Conservation (phyloP, 30 jellyfish, hydroid and myxozoan genomes). For the Hydra vulgaris region DNA sequence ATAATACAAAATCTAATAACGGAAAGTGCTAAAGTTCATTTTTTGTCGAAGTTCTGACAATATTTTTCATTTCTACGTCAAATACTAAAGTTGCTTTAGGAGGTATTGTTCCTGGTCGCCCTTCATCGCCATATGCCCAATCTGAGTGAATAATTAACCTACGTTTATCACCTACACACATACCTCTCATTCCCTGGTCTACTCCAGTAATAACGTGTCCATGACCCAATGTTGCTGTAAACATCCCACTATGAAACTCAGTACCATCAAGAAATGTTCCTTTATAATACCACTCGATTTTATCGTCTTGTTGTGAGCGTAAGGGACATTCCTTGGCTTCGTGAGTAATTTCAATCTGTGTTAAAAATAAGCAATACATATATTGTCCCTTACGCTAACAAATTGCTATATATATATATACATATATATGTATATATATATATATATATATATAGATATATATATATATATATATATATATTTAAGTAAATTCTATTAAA, state of each 20-base stretch:
- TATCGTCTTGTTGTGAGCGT: constrained; percentile 28
- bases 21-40: neutral
- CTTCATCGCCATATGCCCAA: constrained; percentile 41
- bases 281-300: constrained; percentile 31
- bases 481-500: no score
- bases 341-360: constrained; percentile 13
- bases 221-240: constrained; percentile 25
- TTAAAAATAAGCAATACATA: neutral
- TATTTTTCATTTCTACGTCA: constrained; percentile 22
- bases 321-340: constrained; percentile 9
- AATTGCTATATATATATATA: neutral
- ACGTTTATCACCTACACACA: constrained; percentile 38
- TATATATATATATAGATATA: no score
- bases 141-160: constrained; percentile 30
- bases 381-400: neutral
- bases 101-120: constrained; percentile 40
- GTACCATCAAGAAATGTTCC: constrained; percentile 37
- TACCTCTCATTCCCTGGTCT: constrained; percentile 31
- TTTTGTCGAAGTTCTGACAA: constrained; percentile 12
- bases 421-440: no score
- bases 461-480: no score
- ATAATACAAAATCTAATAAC: no score
- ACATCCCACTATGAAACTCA: constrained; percentile 25
- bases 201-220: constrained; percentile 34
- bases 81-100: constrained; percentile 36